Evolutionary conservation across 1,140 invertebrate species (phyloP), one percentile per base, ranked within the genome.

Genomic region (Neodiprion virginianus): DNA sequence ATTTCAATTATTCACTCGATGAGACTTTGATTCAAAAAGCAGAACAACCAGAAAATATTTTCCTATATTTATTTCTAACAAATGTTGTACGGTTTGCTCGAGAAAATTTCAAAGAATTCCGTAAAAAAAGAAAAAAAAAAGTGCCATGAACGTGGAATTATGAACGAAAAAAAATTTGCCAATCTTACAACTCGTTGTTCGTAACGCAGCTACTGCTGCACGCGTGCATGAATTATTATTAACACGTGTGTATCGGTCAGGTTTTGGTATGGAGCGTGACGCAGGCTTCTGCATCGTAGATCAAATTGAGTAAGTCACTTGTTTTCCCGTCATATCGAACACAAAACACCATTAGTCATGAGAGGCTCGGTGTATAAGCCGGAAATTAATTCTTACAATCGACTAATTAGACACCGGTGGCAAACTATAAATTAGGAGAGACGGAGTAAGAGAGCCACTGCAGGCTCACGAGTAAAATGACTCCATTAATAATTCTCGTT

Each of bases 1-100:
- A 83, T 84, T 82, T 85, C 76, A 83, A 84, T 85, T 83, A 85
- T 80, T 82, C 82, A 84, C 84, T 80, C 81, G 82, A 85, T 83
- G 84, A 81, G 78, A 80, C 80, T 61, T 17, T 61, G 53, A 61
- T 17, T 40, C 1, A 40, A 40, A 40, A 5, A 40, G 5, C 28
- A 3, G 1, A 40, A 40, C 28, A 40, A 40, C 28, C 28, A 5
- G 28, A 40, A 40, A 40, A 40, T 40, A 40, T 40, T 40, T 40
- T 40, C 1, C 28, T 40, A 40, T 40, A 40, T 40, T 40, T 40
- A 2, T 40, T 40, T 1, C 1, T 40, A 1, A 40, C 2, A 5
- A 40, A 40, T 21, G 17, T 21, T 21, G 17, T 21, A 21, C 17
- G 0, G 17, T 21, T 21, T 21, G 17, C 17, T 21, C 17, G 17